Evolutionary conservation across 2,113 vertebrate genomes (phyloP), one percentile per base, ranked within the genome.

Genomic region (Parotia lawesii): DNA sequence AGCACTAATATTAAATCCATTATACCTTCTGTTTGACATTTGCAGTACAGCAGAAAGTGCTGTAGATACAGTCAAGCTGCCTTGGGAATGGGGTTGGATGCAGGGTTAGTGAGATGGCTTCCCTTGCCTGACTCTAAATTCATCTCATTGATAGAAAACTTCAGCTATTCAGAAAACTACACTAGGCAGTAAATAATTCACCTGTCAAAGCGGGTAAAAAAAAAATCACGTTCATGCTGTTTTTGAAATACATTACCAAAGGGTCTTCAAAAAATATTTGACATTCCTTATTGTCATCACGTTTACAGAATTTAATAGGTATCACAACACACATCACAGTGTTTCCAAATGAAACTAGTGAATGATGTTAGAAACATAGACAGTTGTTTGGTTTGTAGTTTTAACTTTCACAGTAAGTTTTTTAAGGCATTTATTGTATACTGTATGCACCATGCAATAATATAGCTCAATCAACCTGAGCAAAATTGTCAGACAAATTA

Each of bases 1-100:
- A 97, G 97, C 95, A 94, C 98, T 98, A 97, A 98, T 98, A 97
- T 98, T 98, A 98, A 98, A 98, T 97, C 97, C 97, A 97, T 98
- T 97, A 98, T 93, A 97, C 97, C 92, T 97, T 96, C 97, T 98
- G 96, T 97, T 97, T 97, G 97, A 97, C 98, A 97, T 97, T 97
- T 98, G 97, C 96, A 96, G 96, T 97, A 97, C 96, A 97, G 97
- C 97, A 96, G 94, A 97, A 97, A 98, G 97, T 93, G 96, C 96
- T 97, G 97, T 98, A 97, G 97, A 97, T 98, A 97, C 97, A 97
- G 97, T 98, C 97, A 97, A 96, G 95, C 69, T 97, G 96, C 97
- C 96, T 96, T 94, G 97, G 97, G 97, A 98, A 96, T 64, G 71
- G 85, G 96, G 93, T 85, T 97, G 92, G 96, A 96, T 92, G 93